These are phyloP conservation scores for Belgica antarctica DNA, from an alignment of 2,888 invertebrate species.

Conservation along the genomic window DNA sequence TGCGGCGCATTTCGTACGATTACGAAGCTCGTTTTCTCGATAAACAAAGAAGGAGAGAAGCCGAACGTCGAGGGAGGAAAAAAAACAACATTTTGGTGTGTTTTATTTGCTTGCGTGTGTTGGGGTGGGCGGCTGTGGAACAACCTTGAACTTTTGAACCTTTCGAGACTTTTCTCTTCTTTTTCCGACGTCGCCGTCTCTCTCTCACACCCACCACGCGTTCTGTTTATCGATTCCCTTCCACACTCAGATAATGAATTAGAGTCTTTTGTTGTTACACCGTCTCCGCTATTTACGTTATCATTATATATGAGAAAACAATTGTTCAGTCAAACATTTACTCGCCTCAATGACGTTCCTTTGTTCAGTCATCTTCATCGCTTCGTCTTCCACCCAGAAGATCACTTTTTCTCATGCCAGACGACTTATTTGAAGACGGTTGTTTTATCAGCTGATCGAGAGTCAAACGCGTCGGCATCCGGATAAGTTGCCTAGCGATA, in stretches of 20 bases:
- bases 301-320: constrained; percentile 14
- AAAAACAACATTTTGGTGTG: too few species aligned
- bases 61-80: too few species aligned
- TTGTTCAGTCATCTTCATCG: not conserved
- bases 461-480: not conserved
- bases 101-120: not conserved
- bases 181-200: not conserved
- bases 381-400: not conserved
- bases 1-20: not conserved
- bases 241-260: not conserved
- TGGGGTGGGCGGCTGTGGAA: not conserved
- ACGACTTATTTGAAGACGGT: too few species aligned
- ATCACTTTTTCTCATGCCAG: too few species aligned
- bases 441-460: constrained; percentile 35
- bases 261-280: not conserved
- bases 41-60: not conserved
- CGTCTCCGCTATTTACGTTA: constrained; percentile 20
- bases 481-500: not conserved
- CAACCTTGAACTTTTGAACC: constrained; percentile 42
- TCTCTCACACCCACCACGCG: not conserved
- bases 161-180: constrained; percentile 17
- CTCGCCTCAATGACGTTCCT: constrained; percentile 25
- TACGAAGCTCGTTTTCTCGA: not conserved
- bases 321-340: constrained; percentile 31
- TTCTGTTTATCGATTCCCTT: not conserved